Evolutionary conservation across 2,888 invertebrate species (phyloP).

Genomic region (Abscondita cerata): DNA sequence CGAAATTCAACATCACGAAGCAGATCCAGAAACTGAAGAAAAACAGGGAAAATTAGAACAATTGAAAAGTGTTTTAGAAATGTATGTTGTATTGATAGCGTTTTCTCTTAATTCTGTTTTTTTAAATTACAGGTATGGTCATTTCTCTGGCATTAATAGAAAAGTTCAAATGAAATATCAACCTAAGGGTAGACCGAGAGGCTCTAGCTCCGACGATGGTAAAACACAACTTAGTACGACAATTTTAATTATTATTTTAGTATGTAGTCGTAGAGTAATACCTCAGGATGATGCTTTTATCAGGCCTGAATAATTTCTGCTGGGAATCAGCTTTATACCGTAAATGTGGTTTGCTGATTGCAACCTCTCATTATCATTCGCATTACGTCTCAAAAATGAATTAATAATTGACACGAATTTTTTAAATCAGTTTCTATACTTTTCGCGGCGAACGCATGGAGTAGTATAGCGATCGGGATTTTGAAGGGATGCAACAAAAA

Average conservation of each 20-base stretch:
- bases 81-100: constrained; percentile 73
- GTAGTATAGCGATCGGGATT: too few relatives aligned
- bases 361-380: too few relatives aligned
- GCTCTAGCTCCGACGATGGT: constrained; percentile 95
- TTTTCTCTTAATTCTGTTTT: background rate
- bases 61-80: constrained; percentile 97
- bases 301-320: too few relatives aligned
- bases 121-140: constrained; percentile 91
- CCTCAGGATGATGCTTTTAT: too few relatives aligned
- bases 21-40: constrained; percentile 93
- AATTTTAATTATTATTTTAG: constrained; percentile 39
- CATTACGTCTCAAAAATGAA: too few relatives aligned
- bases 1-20: constrained; percentile 87
- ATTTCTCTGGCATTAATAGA: constrained; percentile 99
- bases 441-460: too few relatives aligned
- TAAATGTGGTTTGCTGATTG: too few relatives aligned
- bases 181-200: constrained; percentile 89
- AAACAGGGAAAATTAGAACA: constrained; percentile 97
- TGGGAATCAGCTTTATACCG: too few relatives aligned
- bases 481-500: too few relatives aligned
- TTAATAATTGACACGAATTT: too few relatives aligned
- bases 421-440: too few relatives aligned
- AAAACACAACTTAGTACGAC: constrained; percentile 60
- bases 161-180: constrained; percentile 99
- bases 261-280: constrained; percentile 17